Evolutionary conservation across 2,113 vertebrate genomes (phyloP).

Genomic region (Xiphophorus hellerii): DNA sequence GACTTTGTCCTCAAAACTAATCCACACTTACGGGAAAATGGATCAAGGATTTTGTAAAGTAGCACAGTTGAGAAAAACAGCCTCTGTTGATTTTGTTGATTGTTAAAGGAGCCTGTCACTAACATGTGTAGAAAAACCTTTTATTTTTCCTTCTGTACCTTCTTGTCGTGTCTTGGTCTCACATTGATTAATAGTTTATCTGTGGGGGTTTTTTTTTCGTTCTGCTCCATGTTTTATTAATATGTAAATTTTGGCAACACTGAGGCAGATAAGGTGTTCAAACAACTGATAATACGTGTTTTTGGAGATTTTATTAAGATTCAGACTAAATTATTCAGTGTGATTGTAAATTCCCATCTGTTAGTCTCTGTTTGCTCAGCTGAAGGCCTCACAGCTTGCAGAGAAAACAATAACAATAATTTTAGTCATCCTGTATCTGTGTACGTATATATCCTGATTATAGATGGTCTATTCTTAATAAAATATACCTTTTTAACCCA

Average conservation of each 20-base stretch:
- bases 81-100: neutral
- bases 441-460: too few species aligned
- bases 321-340: neutral
- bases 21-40: constrained; percentile 26
- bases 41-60: constrained; percentile 32
- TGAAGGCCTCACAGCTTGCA: too few species aligned
- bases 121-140: neutral
- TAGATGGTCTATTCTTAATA: too few species aligned
- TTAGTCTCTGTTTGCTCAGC: neutral
- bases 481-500: too few species aligned
- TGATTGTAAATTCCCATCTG: neutral
- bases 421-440: too few species aligned
- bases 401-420: too few species aligned
- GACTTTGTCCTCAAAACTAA: constrained; percentile 21
- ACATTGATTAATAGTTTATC: neutral
- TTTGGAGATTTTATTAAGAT: neutral
- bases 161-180: neutral
- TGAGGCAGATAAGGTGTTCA: neutral
- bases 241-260: neutral
- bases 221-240: neutral
- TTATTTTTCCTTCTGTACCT: neutral
- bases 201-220: neutral
- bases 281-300: neutral
- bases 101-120: neutral
- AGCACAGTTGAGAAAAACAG: constrained; percentile 5